phyloP scores from a whole-genome alignment of 2,797 vertebrate species.

The Brachyrhaphis roseni region DNA sequence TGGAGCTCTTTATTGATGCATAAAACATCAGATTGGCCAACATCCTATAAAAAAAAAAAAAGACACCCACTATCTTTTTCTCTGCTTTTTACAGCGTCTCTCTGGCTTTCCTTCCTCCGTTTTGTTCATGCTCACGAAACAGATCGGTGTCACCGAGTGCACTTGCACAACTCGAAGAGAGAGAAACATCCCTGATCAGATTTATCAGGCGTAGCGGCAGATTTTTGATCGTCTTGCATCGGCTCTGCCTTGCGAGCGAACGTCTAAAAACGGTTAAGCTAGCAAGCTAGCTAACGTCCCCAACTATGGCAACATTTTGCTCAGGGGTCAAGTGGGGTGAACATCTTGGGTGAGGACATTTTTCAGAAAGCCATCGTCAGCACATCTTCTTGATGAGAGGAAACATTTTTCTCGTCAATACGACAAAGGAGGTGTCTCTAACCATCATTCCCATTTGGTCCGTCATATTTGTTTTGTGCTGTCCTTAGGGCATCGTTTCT shows the following conservation, averaged over 20 bases:
- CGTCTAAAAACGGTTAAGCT: not conserved
- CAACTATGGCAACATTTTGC: not conserved
- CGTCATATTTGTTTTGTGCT: not conserved
- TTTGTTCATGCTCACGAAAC: conserved; percentile 13
- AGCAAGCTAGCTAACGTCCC: not conserved
- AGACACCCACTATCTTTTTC: conserved; percentile 51
- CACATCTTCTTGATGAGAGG: not conserved
- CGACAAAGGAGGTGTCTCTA: not conserved
- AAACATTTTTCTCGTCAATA: not conserved
- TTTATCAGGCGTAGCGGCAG: conserved; percentile 23
- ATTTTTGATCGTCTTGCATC: not conserved
- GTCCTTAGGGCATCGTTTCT: not conserved
- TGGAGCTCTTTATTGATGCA: conserved; percentile 71
- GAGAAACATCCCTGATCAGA: conserved; percentile 18
- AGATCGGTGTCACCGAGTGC: conserved; percentile 38
- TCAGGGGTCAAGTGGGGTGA: not conserved
- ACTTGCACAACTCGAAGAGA: conserved; percentile 26
- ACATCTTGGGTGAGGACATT: not conserved
- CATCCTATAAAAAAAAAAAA: conserved; percentile 52
- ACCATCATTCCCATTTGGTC: not conserved
- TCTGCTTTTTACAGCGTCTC: conserved; percentile 41
- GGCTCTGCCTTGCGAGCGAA: not conserved
- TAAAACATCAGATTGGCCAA: conserved; percentile 74
- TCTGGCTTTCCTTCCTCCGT: conserved; percentile 9
- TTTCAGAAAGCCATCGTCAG: not conserved